Percentiles rank a stretch among this genome's conserved stretches.
Evolutionary conservation across 2,888 invertebrate genomes (phyloP).

Genomic region (Molanna angustata): DNA sequence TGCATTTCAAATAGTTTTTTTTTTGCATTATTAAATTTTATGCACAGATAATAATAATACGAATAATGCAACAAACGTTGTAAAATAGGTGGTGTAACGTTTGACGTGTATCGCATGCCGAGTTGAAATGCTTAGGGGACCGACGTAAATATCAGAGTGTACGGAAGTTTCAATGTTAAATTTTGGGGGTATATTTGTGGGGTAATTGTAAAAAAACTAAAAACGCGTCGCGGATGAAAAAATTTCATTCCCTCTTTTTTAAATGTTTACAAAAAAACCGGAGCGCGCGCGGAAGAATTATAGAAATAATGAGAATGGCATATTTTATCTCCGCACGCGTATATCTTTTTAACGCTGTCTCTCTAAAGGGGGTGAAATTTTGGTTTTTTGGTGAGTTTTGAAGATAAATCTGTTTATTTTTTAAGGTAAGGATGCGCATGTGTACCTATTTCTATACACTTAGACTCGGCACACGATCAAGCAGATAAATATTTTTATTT

Average conservation of each 20-base stretch:
- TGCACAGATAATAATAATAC: constrained; percentile 17
- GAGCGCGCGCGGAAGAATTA: constrained; percentile 29
- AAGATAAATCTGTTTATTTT: constrained; percentile 27
- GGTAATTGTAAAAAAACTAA: constrained; percentile 21
- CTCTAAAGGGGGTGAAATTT: constrained; percentile 23
- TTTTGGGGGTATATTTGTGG: constrained; percentile 14
- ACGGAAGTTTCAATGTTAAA: constrained; percentile 16
- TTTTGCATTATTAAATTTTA: constrained; percentile 15
- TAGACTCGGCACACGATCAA: constrained; percentile 21
- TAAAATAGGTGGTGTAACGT: constrained; percentile 19
- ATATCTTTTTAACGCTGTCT: constrained; percentile 20
- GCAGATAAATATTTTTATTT: constrained; percentile 8
- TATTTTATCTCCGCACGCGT: constrained; percentile 31
- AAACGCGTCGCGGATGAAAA: constrained; percentile 18
- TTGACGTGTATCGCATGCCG: constrained; percentile 27
- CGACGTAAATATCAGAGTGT: constrained; percentile 17
- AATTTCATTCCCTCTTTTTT: constrained; percentile 28
- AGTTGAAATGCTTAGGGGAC: constrained; percentile 16
- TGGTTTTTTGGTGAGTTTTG: constrained; percentile 11
- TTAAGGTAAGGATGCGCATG: constrained; percentile 18
- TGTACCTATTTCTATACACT: constrained; percentile 9
- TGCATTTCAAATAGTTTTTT: constrained; percentile 14
- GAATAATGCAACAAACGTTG: constrained; percentile 12
- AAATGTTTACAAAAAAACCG: constrained; percentile 22
- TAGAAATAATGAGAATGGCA: constrained; percentile 29